Conservation (phyloP, 2,797 vertebrate species). For the Pantherophis vulpinus region DNA sequence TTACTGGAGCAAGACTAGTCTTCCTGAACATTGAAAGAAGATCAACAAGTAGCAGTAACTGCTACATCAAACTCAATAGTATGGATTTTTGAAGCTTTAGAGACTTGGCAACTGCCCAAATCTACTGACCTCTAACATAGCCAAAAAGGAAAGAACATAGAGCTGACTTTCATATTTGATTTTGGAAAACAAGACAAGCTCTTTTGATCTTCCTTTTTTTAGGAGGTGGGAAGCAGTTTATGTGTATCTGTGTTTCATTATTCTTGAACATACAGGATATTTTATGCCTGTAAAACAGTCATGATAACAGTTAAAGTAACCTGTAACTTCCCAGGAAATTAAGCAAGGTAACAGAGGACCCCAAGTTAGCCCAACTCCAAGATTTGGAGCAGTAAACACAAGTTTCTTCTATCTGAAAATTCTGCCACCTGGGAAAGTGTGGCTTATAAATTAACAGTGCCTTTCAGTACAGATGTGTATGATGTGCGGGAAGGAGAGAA, state of each 20-base stretch:
- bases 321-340: accelerated
- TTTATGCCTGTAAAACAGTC: conserved; percentile 30
- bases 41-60: background rate
- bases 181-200: background rate
- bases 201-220: background rate
- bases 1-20: background rate
- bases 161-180: background rate
- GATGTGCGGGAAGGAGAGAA: background rate
- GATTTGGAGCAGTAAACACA: conserved; percentile 35
- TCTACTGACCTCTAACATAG: background rate
- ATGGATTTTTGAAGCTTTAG: background rate
- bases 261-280: background rate
- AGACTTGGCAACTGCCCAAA: background rate
- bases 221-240: background rate
- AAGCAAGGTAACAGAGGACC: accelerated
- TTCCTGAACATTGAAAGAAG: background rate
- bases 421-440: background rate
- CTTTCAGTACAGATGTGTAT: conserved; percentile 37
- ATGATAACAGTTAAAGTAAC: background rate
- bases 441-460: background rate
- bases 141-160: background rate
- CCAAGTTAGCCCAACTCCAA: conserved; percentile 21
- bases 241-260: background rate
- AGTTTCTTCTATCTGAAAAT: conserved; percentile 28
- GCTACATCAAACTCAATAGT: background rate